Base-by-base conservation (phyloP, 23 tunicate species). In the Halocynthia roretzi region DNA sequence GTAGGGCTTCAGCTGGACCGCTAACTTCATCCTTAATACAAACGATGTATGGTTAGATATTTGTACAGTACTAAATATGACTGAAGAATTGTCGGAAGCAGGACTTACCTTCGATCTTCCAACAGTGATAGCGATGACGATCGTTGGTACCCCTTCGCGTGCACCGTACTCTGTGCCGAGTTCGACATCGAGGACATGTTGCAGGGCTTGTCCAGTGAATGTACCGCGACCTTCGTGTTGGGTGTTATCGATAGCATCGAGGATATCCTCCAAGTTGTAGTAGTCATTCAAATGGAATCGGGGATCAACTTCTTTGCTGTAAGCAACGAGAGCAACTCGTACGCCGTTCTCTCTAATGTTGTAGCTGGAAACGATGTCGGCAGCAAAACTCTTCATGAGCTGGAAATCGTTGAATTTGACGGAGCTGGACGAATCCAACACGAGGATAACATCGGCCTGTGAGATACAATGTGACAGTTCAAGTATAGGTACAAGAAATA, bases 361-460 rank as follows among this genome's bases (percentile, higher is more conserved):
- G 81, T 91, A 95, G 48, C 78, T 65, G 60, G 71, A 15, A 68
- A 89, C 71, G 53, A 95, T 72, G 20, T 74, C 69, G 6, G 52
- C 61, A 18, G 83, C 76, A 73, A 95, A 95, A 67, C 72, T 64
- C 67, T 89, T 95, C 96, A 95, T 82, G 57, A 44, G 73, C 22
- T 88, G 87, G 88, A 95, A 95, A 71, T 95, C 85, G 57, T 95
- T 83, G 80, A 80, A 88, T 70, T 85, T 89, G 40, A 88, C 95
- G 5, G 99, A 88, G 82, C 91, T 93, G 40, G 99, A 95, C 2
- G 99, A 87, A 69, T 95, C 99, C 62, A 93, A 66, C 18, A 95
- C 75, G 65, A 95, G 63, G 53, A 69, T 68, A 52, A 95, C 87
- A 81, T 95, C 99, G 73, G 98, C 98, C 97, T 90, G 74, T 6